Evolutionary conservation across 2,888 invertebrate species (phyloP), one percentile per base, ranked within the genome.

Genomic region (Adelognathus sp.): DNA sequence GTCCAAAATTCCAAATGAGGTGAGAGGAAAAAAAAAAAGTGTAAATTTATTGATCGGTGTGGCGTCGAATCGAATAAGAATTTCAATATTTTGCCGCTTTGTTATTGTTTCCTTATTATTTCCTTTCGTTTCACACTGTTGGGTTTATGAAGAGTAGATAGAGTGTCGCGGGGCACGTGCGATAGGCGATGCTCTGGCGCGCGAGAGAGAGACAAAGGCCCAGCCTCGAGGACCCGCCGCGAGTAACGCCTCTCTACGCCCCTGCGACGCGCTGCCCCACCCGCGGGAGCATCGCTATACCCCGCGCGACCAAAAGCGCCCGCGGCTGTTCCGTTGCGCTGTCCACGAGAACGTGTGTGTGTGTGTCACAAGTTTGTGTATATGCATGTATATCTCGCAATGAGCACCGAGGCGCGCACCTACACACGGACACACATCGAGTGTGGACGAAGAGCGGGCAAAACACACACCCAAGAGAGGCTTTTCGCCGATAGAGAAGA

Each of bases 401-500:
- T 92, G 92, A 92, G 89, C 92, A 92, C 46, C 9, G 3, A 9
- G 2, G 3, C 46, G 11, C 24, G n/a, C n/a, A n/a, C n/a, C n/a
- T n/a, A 50, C 21, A 24, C 24, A 50, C 1, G 1, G 21, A 3
- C n/a, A 50, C 11, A 46, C 18, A 16, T 9, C 5, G 18, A 16
- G 18, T 7, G n/a, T n/a, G n/a, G n/a, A 46, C 21, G 18, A 1
- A 46, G 18, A 18, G 18, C 46, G 18, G 9, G 11, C n/a, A 41
- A 41, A 14, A 41, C 6, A 41, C 41, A 41, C 41, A 11, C 41
- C 92, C 91, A 92, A n/a, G 93, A 93, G 93, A 92, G 91, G 89
- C n/a, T n/a, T 70, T 74, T 79, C 90, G 92, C 92, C 7, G 92
- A 75, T 72, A 76, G 76, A 36, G 69, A 54, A 71, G 64, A n/a